These are phyloP conservation scores for Calliphora vomitoria DNA, from an alignment of 2,888 invertebrate species.

Conservation along the genomic window DNA sequence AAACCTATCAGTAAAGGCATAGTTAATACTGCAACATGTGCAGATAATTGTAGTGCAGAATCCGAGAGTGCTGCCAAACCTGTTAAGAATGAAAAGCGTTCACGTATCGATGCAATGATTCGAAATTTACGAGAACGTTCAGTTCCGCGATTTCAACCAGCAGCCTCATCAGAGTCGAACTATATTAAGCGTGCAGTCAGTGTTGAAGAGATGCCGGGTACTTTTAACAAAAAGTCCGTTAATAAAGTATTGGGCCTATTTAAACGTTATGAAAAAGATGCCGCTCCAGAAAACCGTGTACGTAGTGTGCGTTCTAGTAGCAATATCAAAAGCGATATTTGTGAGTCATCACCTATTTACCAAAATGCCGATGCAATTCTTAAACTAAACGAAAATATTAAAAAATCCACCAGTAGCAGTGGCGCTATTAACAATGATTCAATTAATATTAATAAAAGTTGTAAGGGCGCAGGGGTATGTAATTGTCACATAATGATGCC, in stretches of 20 bases:
- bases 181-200: constrained; percentile 90
- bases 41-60: constrained; percentile 16
- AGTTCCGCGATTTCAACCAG: constrained; percentile 86
- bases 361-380: constrained; percentile 75
- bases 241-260: constrained; percentile 91
- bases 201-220: constrained; percentile 88
- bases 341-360: constrained; percentile 80
- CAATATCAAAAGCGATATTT: constrained; percentile 82
- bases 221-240: constrained; percentile 88
- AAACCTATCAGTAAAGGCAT: not conserved
- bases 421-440: constrained; percentile 15
- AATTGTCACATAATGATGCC: constrained; percentile 19
- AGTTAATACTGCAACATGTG: not conserved
- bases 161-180: constrained; percentile 87
- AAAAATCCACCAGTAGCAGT: constrained; percentile 33
- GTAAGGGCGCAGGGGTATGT: constrained; percentile 5
- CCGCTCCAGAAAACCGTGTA: constrained; percentile 82
- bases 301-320: constrained; percentile 83
- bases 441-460: not conserved
- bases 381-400: constrained; percentile 36
- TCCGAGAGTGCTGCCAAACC: constrained; percentile 78
- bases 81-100: constrained; percentile 82
- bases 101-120: constrained; percentile 86
- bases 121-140: constrained; percentile 88
- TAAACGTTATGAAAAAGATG: constrained; percentile 89